Evolutionary conservation across 2,113 vertebrate genomes (phyloP).

Genomic region (Entomyzon cyanotis): DNA sequence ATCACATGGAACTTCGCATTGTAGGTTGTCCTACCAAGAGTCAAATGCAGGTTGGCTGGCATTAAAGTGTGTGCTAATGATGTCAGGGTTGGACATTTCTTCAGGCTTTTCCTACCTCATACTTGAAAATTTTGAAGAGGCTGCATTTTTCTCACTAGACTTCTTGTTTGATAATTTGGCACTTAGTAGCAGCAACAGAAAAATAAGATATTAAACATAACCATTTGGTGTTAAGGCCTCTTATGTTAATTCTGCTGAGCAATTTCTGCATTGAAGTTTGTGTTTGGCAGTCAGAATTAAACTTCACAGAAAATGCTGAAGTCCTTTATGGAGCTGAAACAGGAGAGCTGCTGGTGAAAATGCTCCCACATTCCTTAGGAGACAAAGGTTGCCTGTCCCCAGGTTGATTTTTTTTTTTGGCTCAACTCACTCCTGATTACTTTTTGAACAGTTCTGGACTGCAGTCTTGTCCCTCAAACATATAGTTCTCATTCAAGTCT

Average conservation of each 20-base stretch:
- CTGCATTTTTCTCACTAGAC: not conserved
- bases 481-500: not conserved
- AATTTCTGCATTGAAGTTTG: not conserved
- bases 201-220: not conserved
- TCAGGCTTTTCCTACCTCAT: not conserved
- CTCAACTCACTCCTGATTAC: not conserved
- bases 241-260: not conserved
- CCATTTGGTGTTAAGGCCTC: not conserved
- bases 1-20: not conserved
- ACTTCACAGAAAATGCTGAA: not conserved
- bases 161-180: not conserved
- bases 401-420: not conserved
- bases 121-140: not conserved
- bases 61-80: not conserved
- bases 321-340: not conserved
- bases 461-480: not conserved
- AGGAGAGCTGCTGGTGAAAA: not conserved
- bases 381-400: fast-evolving
- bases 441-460: not conserved
- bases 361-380: not conserved
- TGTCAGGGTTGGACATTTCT: not conserved
- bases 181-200: not conserved
- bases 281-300: not conserved
- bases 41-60: not conserved
- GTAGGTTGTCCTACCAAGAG: not conserved